Percentiles rank a stretch among this genome's conserved stretches.
Evolutionary conservation across 1,140 invertebrate genomes (phyloP).

Genomic region (Pentalonia nigronervosa): DNA sequence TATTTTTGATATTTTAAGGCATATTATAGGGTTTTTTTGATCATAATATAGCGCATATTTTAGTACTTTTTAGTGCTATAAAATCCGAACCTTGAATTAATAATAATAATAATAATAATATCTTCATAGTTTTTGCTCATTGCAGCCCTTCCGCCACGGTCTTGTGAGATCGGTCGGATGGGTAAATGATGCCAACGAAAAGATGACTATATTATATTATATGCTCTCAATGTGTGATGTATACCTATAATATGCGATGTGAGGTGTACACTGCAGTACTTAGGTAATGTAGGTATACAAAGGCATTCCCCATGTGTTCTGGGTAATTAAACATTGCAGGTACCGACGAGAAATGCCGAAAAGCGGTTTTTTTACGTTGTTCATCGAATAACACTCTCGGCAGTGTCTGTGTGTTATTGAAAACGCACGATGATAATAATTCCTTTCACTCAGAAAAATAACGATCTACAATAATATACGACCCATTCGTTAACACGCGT

Average conservation of each 20-base stretch:
- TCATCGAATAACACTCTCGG: neutral
- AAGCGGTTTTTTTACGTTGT: conserved; percentile 30
- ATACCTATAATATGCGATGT: neutral
- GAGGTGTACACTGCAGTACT: neutral
- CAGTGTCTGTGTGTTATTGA: conserved; percentile 43
- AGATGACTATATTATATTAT: neutral
- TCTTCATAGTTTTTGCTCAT: conserved; percentile 24
- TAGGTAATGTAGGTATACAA: too few relatives aligned
- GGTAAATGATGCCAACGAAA: neutral
- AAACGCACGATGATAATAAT: conserved; percentile 43
- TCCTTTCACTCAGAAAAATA: conserved; percentile 55
- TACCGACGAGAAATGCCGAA: conserved; percentile 27
- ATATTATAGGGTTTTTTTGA: too few relatives aligned
- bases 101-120: neutral
- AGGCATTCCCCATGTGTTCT: conserved; percentile 5
- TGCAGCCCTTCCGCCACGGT: too few relatives aligned
- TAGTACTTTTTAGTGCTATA: too few relatives aligned
- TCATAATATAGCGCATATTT: too few relatives aligned
- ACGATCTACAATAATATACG: conserved; percentile 27
- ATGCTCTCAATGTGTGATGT: neutral
- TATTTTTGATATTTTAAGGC: too few relatives aligned
- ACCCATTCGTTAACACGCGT: conserved; percentile 55
- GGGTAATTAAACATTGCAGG: conserved; percentile 48
- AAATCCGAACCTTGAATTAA: too few relatives aligned
- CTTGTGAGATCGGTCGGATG: neutral